Percentiles rank a stretch among this genome's conserved stretches.
phyloP scores from a whole-genome alignment of 2,888 invertebrate genomes.

The Orthosia incerta region DNA sequence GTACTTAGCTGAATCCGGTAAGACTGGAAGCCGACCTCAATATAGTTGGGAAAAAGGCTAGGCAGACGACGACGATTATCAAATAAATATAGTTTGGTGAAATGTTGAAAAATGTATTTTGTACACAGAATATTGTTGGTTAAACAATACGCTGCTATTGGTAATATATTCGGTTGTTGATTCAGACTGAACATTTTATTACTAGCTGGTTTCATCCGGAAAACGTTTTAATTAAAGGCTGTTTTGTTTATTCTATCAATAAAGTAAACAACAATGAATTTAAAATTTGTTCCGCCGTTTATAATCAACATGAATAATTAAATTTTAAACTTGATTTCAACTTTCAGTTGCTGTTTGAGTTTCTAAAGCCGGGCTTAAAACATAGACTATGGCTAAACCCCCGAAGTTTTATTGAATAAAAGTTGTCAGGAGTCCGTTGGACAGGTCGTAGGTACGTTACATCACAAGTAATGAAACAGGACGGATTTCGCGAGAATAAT shows the following conservation, averaged over 20 bases:
- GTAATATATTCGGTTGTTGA: slow-evolving; percentile 23
- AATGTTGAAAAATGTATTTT: not conserved
- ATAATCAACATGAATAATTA: slow-evolving; percentile 38
- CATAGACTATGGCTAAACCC: not conserved
- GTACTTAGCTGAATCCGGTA: too few species aligned
- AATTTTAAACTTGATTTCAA: slow-evolving; percentile 31
- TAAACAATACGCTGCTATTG: not conserved
- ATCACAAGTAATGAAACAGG: slow-evolving; percentile 28
- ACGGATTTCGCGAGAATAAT: slow-evolving; percentile 29
- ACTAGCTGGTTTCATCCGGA: slow-evolving; percentile 1
- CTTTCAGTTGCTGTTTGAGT: slow-evolving; percentile 30
- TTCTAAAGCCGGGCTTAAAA: slow-evolving; percentile 22
- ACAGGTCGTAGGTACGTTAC: not conserved
- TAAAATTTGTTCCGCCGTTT: slow-evolving; percentile 16
- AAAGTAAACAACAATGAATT: slow-evolving; percentile 19
- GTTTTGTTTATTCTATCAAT: slow-evolving; percentile 39
- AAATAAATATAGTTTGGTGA: not conserved
- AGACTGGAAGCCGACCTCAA: too few species aligned
- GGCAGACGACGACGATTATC: too few species aligned
- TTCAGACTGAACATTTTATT: slow-evolving; percentile 23
- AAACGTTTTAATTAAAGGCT: slow-evolving; percentile 43
- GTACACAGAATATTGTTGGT: not conserved
- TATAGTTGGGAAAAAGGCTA: too few species aligned
- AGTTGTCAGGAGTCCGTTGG: slow-evolving; percentile 5
- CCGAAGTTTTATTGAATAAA: slow-evolving; percentile 9